A percentile compares a stretch with the other conserved stretches of the same genome.
Conservation (phyloP, 2,888 invertebrate genomes). For the Adineta ricciae region DNA sequence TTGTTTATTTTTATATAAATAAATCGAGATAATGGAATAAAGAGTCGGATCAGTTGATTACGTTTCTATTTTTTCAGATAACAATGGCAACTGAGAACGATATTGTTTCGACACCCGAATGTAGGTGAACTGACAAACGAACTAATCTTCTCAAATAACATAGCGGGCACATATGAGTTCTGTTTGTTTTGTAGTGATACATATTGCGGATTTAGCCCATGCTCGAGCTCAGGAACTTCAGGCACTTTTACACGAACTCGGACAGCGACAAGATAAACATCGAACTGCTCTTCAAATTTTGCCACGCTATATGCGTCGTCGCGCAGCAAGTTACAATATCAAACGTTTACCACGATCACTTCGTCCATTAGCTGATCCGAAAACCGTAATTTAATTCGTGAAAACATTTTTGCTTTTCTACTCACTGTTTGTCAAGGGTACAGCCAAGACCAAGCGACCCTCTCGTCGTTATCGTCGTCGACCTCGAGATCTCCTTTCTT, state of each 20-base stretch:
- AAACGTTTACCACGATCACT: slow-evolving; percentile 43
- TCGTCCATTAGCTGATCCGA: slow-evolving; percentile 24
- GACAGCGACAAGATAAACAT: slow-evolving; percentile 27
- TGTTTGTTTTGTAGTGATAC: background rate
- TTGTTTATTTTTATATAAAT: slow-evolving; percentile 1
- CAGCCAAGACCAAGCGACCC: slow-evolving; percentile 59
- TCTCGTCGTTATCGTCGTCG: slow-evolving; percentile 73
- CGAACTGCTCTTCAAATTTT: slow-evolving; percentile 39
- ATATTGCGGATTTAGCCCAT: slow-evolving; percentile 9
- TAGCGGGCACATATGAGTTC: too few relatives aligned
- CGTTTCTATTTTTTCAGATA: background rate
- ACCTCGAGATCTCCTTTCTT: slow-evolving; percentile 65
- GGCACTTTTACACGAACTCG: background rate
- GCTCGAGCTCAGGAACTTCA: slow-evolving; percentile 3
- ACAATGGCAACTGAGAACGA: background rate
- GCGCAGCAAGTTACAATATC: slow-evolving; percentile 48
- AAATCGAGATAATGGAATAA: background rate
- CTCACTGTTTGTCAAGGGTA: background rate
- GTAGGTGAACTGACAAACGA: background rate
- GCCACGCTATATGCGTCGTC: slow-evolving; percentile 46
- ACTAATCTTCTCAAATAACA: too few relatives aligned
- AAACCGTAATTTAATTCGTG: background rate
- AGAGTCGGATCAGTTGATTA: background rate
- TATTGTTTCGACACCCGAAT: slow-evolving; percentile 1
- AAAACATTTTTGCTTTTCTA: background rate